Percentiles rank a stretch among this genome's conserved stretches.
phyloP scores from a whole-genome alignment of 2,113 vertebrate genomes.

The Cinclus cinclus region DNA sequence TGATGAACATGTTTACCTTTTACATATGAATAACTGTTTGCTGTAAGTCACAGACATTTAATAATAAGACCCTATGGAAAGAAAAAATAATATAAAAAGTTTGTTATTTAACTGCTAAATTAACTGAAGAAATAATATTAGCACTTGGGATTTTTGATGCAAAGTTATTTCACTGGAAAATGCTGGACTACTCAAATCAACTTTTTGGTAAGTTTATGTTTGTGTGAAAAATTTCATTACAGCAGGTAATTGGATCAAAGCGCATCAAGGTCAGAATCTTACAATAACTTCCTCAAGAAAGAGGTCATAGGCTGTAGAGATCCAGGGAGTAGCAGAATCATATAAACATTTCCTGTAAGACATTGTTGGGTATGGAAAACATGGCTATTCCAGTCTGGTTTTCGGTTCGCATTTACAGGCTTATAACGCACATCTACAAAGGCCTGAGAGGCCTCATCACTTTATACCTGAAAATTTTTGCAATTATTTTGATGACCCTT shows the following conservation, averaged over 20 bases:
- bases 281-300: background rate
- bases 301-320: background rate
- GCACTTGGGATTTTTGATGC: background rate
- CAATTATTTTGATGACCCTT: background rate
- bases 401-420: background rate
- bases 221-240: background rate
- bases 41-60: background rate
- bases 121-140: background rate
- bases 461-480: background rate
- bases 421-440: background rate
- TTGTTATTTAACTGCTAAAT: background rate
- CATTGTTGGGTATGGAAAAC: background rate
- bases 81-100: background rate
- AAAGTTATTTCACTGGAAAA: background rate
- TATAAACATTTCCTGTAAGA: background rate
- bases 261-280: background rate
- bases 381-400: background rate
- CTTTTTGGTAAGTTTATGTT: background rate
- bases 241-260: background rate
- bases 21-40: background rate
- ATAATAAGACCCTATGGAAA: background rate
- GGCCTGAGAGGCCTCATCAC: fast-evolving
- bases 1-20: background rate
- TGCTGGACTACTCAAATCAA: background rate
- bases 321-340: background rate